Base-by-base conservation (phyloP, 2,888 invertebrate species). In the Tinea pellionella region DNA sequence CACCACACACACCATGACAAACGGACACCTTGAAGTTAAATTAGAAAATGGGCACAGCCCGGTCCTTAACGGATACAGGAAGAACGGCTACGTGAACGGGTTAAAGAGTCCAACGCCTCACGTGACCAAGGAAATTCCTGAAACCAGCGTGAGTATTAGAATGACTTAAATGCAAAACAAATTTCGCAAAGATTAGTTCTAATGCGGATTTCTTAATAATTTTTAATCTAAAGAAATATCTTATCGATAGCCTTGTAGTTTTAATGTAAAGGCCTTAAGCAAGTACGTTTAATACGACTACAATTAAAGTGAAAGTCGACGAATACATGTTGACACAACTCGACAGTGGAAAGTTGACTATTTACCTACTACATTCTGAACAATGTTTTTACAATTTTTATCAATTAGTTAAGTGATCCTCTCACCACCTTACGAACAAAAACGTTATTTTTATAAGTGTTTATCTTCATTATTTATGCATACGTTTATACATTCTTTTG, bases 1-100 rank as follows among this genome's bases (percentile, higher is more conserved):
- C 62, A 73, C 85, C 70, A 82, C 85, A 59, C 80, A 82, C 53
- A 83, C 80, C 59, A 73, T 82, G 61, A 79, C 75, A 42, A 81
- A 83, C 63, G 81, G 80, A 63, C 81, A 77, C 67, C 67, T 71
- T 63, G 80, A 79, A 64, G 78, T 78, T 60, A 81, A 78, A 67
- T 62, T 79, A 65, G 83, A 83, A 68, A 75, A 72, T 30, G 60
- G 60, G 19, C 60, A 60, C 37, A 47, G 51, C 8, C 37, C 53
- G 8, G 15, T 59, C 51, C 47, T 30, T 13, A 81, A 80, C 62
- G 80, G 80, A 59, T 81, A 77, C 69, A 78, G 78, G 66, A 84
- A 80, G 69, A 85, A 84, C 65, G 83, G 84, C 74, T 80, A 69
- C 64, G 67, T 70, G 24, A 82, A 80, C 16, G 53, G 53, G n/a